These are phyloP conservation scores for Pampusana beccarii DNA, from an alignment of 2,113 vertebrate species.

Conservation along the genomic window DNA sequence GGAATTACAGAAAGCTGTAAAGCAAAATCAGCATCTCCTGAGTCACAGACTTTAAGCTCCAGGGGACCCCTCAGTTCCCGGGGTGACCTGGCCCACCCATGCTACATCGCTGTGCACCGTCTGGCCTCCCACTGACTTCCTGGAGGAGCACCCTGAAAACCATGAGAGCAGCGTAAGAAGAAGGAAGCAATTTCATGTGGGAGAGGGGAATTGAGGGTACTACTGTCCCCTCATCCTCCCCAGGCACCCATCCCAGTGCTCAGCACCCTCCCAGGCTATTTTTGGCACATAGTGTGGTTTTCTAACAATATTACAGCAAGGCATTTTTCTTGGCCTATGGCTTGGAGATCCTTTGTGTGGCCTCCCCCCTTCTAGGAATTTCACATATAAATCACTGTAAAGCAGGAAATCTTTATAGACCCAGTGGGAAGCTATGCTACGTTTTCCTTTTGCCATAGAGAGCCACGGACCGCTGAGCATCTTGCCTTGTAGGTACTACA, in stretches of 20 bases:
- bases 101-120: rapidly evolving
- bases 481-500: neutral
- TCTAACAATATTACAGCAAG: neutral
- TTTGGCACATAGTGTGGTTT: neutral
- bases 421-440: neutral
- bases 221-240: rapidly evolving
- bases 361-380: conserved; percentile 25
- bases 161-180: rapidly evolving
- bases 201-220: neutral
- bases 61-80: neutral
- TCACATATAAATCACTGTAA: neutral
- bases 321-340: neutral
- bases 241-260: neutral
- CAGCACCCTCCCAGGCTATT: neutral
- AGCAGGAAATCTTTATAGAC: neutral
- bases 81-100: neutral
- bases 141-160: neutral
- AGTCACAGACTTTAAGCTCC: conserved; percentile 13
- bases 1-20: conserved; percentile 46
- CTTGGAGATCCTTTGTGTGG: neutral
- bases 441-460: neutral
- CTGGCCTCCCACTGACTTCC: neutral
- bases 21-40: conserved; percentile 47
- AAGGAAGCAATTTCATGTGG: rapidly evolving
- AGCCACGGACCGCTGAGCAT: neutral